A percentile compares a stretch with the other conserved stretches of the same genome.
Evolutionary conservation across 1,140 invertebrate genomes (phyloP).

Genomic region (Neodiprion fabricii): DNA sequence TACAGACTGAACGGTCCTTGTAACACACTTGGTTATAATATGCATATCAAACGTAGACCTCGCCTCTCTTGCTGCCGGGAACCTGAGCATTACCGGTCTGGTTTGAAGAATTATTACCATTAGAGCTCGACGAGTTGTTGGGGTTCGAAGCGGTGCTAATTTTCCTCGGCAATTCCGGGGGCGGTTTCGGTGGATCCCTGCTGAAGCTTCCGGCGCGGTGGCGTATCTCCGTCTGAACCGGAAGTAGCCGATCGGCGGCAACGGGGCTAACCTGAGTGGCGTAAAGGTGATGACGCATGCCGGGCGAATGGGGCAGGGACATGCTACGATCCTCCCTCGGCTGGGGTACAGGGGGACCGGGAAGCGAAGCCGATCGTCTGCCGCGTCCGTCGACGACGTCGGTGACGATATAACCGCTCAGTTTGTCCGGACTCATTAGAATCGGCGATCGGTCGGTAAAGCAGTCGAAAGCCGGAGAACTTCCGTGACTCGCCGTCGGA

Average conservation of each 20-base stretch:
- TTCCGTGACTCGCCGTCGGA: conserved; percentile 44
- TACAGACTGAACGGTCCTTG: too few species aligned
- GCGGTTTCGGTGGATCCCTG: conserved; percentile 25
- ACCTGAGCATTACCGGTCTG: conserved; percentile 19
- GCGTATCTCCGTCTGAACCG: conserved; percentile 25
- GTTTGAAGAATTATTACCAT: conserved; percentile 15
- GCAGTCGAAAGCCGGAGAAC: conserved; percentile 44
- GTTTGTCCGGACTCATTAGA: conserved; percentile 51
- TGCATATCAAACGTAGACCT: conserved; percentile 59
- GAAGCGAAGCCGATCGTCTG: conserved; percentile 52
- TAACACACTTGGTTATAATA: too few species aligned
- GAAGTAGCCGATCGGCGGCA: conserved; percentile 34
- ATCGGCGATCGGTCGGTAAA: conserved; percentile 53
- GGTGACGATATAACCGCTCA: conserved; percentile 40
- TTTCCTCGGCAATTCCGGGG: conserved; percentile 33
- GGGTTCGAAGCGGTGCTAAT: conserved; percentile 44
- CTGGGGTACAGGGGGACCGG: conserved; percentile 40
- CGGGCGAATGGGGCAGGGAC: conserved; percentile 55
- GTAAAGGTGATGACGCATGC: conserved; percentile 36
- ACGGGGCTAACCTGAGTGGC: conserved; percentile 34
- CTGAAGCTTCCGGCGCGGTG: conserved; percentile 37
- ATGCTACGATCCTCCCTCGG: conserved; percentile 53
- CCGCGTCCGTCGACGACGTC: conserved; percentile 33
- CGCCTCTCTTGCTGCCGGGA: conserved; percentile 54
- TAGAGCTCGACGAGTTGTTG: conserved; percentile 18